Evolutionary conservation across 2,113 vertebrate genomes (phyloP), one percentile per base, ranked within the genome.

Genomic region (Globicephala melas): DNA sequence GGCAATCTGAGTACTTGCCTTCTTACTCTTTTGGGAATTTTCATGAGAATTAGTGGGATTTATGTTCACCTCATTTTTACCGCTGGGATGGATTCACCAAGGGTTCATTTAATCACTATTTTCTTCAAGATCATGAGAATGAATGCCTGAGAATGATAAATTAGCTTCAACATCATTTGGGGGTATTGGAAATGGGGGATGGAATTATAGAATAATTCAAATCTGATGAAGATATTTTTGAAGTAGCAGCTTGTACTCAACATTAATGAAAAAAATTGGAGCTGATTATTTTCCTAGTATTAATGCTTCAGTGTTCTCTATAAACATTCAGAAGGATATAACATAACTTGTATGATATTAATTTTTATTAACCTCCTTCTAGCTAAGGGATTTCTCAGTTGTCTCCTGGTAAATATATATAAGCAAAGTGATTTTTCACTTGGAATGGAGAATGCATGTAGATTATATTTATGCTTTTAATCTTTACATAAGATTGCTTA

Each of bases 141-240:
- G 25, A 31, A 68, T 79, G 74, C 62, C 71, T 76, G n/a, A 96
- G 36, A 96, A 97, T 36, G 62, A 95, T 85, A 94, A 74, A 82
- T 94, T 92, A 71, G 18, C 58, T 83, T 86, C 77, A 92, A n/a
- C 33, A 74, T 82, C 55, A 44, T 87, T 73, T 76, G 44, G 58
- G 26, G 63, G n/a, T 6, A 23, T 82, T 67, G 55, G 26, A 93
- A 80, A 67, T 44, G 13, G 8, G 60, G 38, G 53, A 71, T 93
- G 41, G 47, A 84, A 89, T 94, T 91, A 83, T 36, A 93, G 55
- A 83, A 88, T 97, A 94, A 53, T 89, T 90, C 60, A 96, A 97
- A 92, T 20, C 14, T 95, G 91, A 96, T 94, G 63, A 97, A 98
- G 93, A 92, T 83, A 53, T 67, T 93, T 91, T 93, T 91, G 90